Conservation (phyloP, 2,888 invertebrate genomes). For the Troglohyphantes excavatus region DNA sequence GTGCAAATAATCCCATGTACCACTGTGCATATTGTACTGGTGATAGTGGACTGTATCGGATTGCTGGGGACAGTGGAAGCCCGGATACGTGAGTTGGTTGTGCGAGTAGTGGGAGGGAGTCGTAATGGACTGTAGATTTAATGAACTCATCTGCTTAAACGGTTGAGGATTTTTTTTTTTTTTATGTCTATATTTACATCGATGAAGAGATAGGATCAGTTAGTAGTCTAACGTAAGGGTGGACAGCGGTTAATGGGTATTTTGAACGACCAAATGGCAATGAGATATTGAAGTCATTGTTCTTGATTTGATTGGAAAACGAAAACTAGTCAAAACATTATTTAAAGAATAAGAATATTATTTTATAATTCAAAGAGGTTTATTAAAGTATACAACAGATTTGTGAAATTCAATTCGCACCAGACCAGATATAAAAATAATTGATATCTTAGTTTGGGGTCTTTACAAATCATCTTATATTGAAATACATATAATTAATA, state of each 20-base stretch:
- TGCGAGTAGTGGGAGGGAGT: slow-evolving; percentile 11
- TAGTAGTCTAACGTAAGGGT: slow-evolving; percentile 59
- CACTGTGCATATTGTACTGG: background rate
- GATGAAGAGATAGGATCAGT: slow-evolving; percentile 46
- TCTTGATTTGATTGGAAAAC: too few relatives aligned
- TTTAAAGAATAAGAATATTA: too few relatives aligned
- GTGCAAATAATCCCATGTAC: slow-evolving; percentile 41
- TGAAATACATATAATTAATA: too few relatives aligned
- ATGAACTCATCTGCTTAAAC: slow-evolving; percentile 77
- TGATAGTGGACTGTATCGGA: slow-evolving; percentile 7
- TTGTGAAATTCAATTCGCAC: too few relatives aligned
- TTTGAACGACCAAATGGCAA: background rate
- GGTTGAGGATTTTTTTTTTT: slow-evolving; percentile 38
- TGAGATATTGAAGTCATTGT: too few relatives aligned
- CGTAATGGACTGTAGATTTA: slow-evolving; percentile 73
- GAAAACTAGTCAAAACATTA: too few relatives aligned
- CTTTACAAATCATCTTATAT: too few relatives aligned
- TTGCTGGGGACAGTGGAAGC: slow-evolving; percentile 17
- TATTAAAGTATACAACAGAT: too few relatives aligned
- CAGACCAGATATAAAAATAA: too few relatives aligned
- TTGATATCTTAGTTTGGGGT: too few relatives aligned
- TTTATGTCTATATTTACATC: slow-evolving; percentile 64
- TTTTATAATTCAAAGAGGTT: too few relatives aligned
- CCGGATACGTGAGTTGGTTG: slow-evolving; percentile 56
- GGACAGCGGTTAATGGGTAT: slow-evolving; percentile 27